These are phyloP conservation scores for Stigmatopora nigra DNA, from an alignment of 2,113 vertebrate genomes.

Conservation along the genomic window DNA sequence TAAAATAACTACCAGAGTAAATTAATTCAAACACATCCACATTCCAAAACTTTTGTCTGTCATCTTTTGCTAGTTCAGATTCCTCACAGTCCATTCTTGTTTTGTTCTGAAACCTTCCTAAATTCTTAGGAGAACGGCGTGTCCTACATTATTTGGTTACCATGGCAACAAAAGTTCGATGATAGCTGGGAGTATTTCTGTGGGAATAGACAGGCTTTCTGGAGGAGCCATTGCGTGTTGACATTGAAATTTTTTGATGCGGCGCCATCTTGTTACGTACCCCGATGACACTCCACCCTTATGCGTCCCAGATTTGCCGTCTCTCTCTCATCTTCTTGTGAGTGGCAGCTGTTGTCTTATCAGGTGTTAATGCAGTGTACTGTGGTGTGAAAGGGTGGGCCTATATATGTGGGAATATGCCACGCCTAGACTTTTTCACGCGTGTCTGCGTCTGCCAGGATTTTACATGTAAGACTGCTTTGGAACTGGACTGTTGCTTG, in stretches of 20 bases:
- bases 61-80: not conserved
- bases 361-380: constrained; percentile 11
- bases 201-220: not conserved
- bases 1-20: too few relatives aligned
- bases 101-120: not conserved
- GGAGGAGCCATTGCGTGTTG: not conserved
- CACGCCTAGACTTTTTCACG: not conserved
- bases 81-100: not conserved
- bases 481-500: constrained; percentile 31
- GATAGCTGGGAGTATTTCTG: not conserved
- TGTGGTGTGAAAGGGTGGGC: not conserved
- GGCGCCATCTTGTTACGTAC: not conserved
- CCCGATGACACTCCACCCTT: not conserved
- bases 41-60: not conserved
- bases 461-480: constrained; percentile 4
- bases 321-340: not conserved
- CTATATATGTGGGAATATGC: not conserved
- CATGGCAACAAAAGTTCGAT: constrained; percentile 4
- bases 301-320: not conserved
- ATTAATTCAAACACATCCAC: too few relatives aligned
- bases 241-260: not conserved
- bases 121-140: not conserved
- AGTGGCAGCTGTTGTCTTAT: constrained; percentile 13
- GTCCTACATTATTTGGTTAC: constrained; percentile 7
- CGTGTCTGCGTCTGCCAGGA: not conserved